Conservation (phyloP, 2,113 vertebrate genomes). For the Lontra canadensis region DNA sequence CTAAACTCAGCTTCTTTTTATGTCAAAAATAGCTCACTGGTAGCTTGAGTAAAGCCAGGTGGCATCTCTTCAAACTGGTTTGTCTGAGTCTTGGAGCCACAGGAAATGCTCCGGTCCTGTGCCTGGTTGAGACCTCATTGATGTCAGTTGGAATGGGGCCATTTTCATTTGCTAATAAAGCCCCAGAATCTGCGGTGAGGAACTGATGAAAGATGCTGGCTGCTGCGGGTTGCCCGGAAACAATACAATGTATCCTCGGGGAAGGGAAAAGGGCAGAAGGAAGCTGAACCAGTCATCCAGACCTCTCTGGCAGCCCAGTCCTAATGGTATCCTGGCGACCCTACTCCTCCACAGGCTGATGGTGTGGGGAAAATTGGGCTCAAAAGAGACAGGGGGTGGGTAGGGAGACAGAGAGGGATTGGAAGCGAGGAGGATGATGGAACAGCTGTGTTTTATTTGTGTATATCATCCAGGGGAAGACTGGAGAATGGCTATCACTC, state of each 20-base stretch:
- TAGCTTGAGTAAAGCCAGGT: conserved; percentile 60
- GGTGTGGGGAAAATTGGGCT: neutral
- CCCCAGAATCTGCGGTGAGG: conserved; percentile 55
- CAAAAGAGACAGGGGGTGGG: rapidly evolving
- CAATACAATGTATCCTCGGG: neutral
- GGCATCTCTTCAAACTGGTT: conserved; percentile 72
- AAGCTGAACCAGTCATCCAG: neutral
- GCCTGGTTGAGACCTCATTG: conserved; percentile 47
- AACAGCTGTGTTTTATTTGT: neutral
- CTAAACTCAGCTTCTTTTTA: conserved; percentile 72
- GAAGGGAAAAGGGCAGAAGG: neutral
- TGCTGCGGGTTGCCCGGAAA: neutral
- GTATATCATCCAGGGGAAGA: neutral
- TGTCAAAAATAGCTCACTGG: conserved; percentile 76
- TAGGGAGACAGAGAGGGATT: neutral
- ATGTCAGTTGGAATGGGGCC: conserved; percentile 69
- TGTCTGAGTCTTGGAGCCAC: conserved; percentile 58
- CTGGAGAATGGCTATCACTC: neutral
- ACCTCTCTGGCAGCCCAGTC: neutral
- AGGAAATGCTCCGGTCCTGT: conserved; percentile 27
- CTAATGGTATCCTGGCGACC: neutral
- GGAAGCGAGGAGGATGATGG: neutral
- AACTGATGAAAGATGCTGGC: conserved; percentile 70
- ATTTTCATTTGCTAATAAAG: conserved; percentile 72
- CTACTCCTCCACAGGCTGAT: neutral